These are phyloP conservation scores for Plecturocebus donacophilus DNA, from an alignment of 2,113 vertebrate genomes.

Conservation along the genomic window DNA sequence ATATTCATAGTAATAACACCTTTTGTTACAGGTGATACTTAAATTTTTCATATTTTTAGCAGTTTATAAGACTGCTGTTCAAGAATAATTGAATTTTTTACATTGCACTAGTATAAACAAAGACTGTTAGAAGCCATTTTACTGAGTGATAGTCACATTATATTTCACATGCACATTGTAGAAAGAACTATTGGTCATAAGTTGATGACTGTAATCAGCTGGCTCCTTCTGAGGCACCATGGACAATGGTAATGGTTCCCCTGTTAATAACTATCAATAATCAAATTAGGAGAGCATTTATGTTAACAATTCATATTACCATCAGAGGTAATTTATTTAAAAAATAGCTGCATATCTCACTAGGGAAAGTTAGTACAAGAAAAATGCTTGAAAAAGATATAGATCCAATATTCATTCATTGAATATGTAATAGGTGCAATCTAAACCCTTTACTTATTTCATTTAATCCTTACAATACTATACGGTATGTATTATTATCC, in stretches of 20 bases:
- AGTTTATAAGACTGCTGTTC: neutral
- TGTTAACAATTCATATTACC: slow-evolving; percentile 4
- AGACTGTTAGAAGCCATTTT: neutral
- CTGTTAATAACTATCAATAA: neutral
- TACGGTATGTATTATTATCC: neutral
- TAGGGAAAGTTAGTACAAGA: neutral
- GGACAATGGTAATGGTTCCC: neutral
- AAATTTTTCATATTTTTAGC: slow-evolving; percentile 19
- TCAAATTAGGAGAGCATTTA: neutral
- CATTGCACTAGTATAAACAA: neutral
- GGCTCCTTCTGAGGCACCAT: neutral
- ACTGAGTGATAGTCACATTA: neutral
- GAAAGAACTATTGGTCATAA: neutral
- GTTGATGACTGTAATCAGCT: neutral
- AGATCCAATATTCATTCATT: neutral
- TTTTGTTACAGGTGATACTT: neutral
- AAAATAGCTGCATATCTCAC: neutral
- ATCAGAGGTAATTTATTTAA: slow-evolving; percentile 32
- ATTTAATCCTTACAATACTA: neutral
- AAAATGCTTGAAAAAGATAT: neutral
- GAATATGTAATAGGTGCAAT: neutral
- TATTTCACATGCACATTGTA: neutral
- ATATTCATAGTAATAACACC: neutral
- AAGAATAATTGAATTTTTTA: slow-evolving; percentile 31
- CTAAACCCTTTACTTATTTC: neutral